Percentiles rank a stretch among this genome's conserved stretches.
phyloP scores from a whole-genome alignment of 2,797 vertebrate species.

The Diglossa cyanea region DNA sequence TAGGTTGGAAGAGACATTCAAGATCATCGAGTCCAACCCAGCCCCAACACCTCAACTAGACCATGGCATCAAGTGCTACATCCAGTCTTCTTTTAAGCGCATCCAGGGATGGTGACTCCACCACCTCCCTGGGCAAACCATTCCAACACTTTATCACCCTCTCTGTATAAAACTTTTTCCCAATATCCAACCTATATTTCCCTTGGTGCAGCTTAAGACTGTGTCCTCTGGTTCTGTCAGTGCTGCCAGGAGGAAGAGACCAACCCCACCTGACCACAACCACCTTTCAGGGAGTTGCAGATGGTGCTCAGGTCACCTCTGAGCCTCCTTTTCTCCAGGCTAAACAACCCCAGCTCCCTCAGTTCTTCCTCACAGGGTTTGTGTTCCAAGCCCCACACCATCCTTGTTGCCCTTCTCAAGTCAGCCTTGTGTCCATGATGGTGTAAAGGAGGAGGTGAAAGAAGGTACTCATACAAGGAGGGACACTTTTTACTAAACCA shows the following conservation, averaged over 20 bases:
- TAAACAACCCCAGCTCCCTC: neutral
- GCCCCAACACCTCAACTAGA: neutral
- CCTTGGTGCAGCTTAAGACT: neutral
- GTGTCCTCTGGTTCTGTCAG: neutral
- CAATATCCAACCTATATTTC: neutral
- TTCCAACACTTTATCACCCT: neutral
- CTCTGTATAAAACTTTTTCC: neutral
- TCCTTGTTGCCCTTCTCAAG: neutral
- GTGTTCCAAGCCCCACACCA: neutral
- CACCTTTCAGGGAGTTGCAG: neutral
- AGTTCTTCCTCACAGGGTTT: neutral
- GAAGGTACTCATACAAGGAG: neutral
- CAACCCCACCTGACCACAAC: neutral
- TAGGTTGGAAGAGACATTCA: neutral
- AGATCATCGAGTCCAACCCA: neutral
- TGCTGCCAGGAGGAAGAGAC: neutral
- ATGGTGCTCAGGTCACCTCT: neutral
- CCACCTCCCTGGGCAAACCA: neutral
- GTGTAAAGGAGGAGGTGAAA: neutral
- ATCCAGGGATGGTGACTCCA: neutral
- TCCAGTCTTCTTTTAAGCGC: neutral
- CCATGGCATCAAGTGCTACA: neutral
- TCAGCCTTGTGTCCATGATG: accelerated
- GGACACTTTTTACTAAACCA: neutral
- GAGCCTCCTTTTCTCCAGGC: neutral